These are phyloP conservation scores for Thamnophis sirtalis DNA, from an alignment of 2,113 vertebrate genomes.

Conservation along the genomic window DNA sequence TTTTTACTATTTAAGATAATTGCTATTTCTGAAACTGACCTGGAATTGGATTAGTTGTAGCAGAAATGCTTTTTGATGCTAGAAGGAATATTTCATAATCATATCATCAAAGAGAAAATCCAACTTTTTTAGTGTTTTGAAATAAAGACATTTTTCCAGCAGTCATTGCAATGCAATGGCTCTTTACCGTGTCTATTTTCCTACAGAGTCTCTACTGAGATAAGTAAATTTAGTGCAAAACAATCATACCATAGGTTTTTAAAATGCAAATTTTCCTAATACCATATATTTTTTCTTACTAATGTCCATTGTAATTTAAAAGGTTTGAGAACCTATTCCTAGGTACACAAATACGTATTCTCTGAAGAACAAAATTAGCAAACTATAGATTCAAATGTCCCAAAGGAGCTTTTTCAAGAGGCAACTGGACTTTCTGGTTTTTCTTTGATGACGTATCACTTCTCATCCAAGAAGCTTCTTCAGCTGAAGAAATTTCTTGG, in stretches of 20 bases:
- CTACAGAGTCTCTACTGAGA: neutral
- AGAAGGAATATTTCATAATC: neutral
- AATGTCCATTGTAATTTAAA: neutral
- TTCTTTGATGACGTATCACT: too few relatives aligned
- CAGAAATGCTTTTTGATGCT: constrained; percentile 1
- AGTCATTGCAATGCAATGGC: neutral
- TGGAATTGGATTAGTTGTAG: neutral
- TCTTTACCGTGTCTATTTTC: neutral
- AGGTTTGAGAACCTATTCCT: neutral
- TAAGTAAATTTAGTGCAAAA: neutral
- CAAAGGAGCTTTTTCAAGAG: too few relatives aligned
- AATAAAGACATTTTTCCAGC: neutral
- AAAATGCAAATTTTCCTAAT: neutral
- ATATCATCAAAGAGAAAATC: neutral
- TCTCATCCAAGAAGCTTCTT: too few relatives aligned
- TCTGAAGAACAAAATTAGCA: neutral
- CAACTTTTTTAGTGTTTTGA: neutral
- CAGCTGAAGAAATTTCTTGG: too few relatives aligned
- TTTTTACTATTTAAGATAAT: neutral
- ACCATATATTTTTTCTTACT: neutral
- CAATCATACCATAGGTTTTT: neutral
- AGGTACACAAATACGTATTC: neutral
- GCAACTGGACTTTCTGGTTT: too few relatives aligned
- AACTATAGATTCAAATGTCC: neutral
- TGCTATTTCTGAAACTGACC: neutral